These are phyloP conservation scores for Scolopax rusticola DNA, from an alignment of 2,797 vertebrate species.

Conservation along the genomic window DNA sequence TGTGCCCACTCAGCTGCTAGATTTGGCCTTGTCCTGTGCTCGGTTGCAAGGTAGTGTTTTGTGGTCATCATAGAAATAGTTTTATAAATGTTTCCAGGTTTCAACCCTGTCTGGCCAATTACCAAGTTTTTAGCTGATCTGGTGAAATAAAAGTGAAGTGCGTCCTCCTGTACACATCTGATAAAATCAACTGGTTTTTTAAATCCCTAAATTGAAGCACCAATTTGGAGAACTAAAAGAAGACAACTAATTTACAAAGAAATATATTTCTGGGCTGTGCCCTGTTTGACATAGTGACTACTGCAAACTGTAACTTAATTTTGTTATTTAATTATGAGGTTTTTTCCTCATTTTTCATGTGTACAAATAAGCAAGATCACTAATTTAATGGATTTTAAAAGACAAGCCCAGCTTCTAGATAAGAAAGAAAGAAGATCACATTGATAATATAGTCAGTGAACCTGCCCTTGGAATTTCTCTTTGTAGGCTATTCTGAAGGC, in stretches of 20 bases:
- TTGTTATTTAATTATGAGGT: background rate
- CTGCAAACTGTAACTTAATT: background rate
- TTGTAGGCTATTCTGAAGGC: background rate
- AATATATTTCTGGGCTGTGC: background rate
- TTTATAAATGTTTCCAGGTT: background rate
- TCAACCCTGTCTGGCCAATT: background rate
- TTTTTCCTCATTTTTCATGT: background rate
- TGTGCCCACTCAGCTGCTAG: accelerated
- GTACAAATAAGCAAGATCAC: background rate
- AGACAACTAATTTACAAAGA: background rate
- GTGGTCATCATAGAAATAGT: background rate
- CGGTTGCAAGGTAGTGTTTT: background rate
- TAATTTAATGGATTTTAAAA: background rate
- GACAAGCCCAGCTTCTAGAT: background rate
- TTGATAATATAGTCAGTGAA: background rate
- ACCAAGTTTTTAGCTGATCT: background rate
- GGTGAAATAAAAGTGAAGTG: background rate
- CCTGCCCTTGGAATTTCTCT: background rate
- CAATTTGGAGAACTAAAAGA: background rate
- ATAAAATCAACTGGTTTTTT: background rate
- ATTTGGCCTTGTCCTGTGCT: background rate
- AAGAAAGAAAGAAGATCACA: background rate
- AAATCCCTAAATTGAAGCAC: background rate
- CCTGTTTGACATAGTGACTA: background rate
- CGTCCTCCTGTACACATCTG: background rate